Evolutionary conservation across 2,888 invertebrate species (phyloP).

Genomic region (Netelia fuscicornis): DNA sequence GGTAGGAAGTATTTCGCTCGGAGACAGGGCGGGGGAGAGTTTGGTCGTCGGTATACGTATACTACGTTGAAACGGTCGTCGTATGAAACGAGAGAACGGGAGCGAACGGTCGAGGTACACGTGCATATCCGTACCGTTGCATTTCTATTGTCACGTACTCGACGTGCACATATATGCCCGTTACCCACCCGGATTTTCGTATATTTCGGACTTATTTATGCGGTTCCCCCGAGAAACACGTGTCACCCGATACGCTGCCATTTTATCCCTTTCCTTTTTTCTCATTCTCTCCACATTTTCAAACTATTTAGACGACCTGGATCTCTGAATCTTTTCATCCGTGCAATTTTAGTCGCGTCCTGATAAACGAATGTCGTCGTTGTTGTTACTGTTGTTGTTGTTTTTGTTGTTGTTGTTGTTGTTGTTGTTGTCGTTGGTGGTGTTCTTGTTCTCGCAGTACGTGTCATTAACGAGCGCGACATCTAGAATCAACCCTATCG

Average conservation of each 20-base stretch:
- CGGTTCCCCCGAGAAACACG: conserved; percentile 12
- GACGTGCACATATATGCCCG: conserved; percentile 18
- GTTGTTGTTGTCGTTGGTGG: no score
- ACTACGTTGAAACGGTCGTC: neutral
- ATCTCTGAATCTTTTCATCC: conserved; percentile 49
- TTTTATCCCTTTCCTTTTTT: conserved; percentile 1
- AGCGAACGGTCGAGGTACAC: conserved; percentile 20
- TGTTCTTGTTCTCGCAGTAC: conserved; percentile 27
- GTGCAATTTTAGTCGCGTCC: conserved; percentile 7
- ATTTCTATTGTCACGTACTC: conserved; percentile 47
- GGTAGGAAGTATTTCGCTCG: neutral
- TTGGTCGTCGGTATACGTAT: neutral
- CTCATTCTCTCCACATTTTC: neutral
- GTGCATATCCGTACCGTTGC: neutral
- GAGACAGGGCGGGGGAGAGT: neutral
- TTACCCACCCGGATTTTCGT: conserved; percentile 43
- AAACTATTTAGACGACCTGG: conserved; percentile 49
- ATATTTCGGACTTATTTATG: conserved; percentile 42
- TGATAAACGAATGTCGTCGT: no score
- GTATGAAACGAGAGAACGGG: conserved; percentile 48
- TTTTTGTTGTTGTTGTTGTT: no score
- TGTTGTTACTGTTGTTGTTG: no score
- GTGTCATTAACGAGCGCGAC: conserved; percentile 67
- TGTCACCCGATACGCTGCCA: conserved; percentile 17
- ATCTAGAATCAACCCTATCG: conserved; percentile 61